phyloP scores from a whole-genome alignment of 2,888 invertebrate genomes.

The Drosophila anomelani region DNA sequence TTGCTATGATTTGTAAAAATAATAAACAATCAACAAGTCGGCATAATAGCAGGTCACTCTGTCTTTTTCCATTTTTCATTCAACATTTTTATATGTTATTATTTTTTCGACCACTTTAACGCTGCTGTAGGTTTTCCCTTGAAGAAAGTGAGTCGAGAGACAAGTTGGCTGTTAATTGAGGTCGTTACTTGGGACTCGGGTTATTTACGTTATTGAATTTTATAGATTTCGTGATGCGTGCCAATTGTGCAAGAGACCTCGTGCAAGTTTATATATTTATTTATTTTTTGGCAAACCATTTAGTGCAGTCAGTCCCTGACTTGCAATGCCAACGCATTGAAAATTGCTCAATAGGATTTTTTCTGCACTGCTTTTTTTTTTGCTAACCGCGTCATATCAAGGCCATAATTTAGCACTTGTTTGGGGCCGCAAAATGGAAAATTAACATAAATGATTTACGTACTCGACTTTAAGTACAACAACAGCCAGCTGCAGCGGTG shows the following conservation, averaged over 20 bases:
- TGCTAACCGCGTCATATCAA: constrained; percentile 42
- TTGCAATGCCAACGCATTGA: constrained; percentile 61
- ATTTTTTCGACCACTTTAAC: constrained; percentile 12
- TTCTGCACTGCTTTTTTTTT: constrained; percentile 16
- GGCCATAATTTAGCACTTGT: constrained; percentile 64
- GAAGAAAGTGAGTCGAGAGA: constrained; percentile 60
- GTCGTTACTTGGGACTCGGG: constrained; percentile 46
- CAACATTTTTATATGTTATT: constrained; percentile 23
- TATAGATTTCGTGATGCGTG: constrained; percentile 57
- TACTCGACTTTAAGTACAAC: constrained; percentile 52
- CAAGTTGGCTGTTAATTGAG: constrained; percentile 58
- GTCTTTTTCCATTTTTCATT: constrained; percentile 36
- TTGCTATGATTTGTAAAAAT: constrained; percentile 62
- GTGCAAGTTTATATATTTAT: constrained; percentile 18
- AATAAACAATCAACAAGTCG: constrained; percentile 38
- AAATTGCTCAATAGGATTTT: constrained; percentile 52
- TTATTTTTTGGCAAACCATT: constrained; percentile 58
- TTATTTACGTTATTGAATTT: constrained; percentile 49
- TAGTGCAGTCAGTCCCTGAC: constrained; percentile 71
- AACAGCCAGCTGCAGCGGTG: constrained; percentile 25
- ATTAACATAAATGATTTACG: constrained; percentile 71
- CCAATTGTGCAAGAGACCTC: constrained; percentile 52
- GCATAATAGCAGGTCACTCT: constrained; percentile 48
- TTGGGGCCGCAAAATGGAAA: constrained; percentile 53
- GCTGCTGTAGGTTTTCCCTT: constrained; percentile 55